Conservation (phyloP, 2,888 invertebrate species). For the Leptopilina syphax region DNA sequence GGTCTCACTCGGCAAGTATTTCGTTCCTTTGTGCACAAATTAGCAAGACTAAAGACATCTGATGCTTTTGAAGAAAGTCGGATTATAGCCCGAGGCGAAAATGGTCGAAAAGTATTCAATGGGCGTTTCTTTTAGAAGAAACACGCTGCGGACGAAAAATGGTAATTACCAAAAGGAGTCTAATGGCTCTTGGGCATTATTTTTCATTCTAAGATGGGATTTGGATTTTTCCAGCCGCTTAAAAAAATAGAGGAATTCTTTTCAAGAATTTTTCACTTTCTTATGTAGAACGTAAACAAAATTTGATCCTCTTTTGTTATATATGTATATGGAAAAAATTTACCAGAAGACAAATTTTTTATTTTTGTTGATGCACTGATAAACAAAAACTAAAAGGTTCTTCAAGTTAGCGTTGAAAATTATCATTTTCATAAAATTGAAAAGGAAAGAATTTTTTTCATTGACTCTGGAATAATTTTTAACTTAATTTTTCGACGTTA, state of each 20-base stretch:
- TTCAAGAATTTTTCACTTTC: too few relatives aligned
- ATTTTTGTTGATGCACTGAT: too few relatives aligned
- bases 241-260: background rate
- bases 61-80: conserved; percentile 1
- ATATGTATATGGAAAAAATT: too few relatives aligned
- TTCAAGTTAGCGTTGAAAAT: too few relatives aligned
- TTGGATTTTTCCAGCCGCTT: conserved; percentile 5
- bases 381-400: too few relatives aligned
- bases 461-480: too few relatives aligned
- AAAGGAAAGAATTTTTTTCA: too few relatives aligned
- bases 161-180: conserved; percentile 55
- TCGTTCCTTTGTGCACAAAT: conserved; percentile 24
- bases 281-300: too few relatives aligned
- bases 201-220: conserved; percentile 36
- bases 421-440: too few relatives aligned
- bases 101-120: conserved; percentile 41
- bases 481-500: too few relatives aligned
- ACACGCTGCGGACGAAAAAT: background rate
- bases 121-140: conserved; percentile 37
- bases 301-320: too few relatives aligned
- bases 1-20: background rate
- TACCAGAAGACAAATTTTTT: too few relatives aligned
- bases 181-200: conserved; percentile 49
- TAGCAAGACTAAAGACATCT: conserved; percentile 19
- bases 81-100: conserved; percentile 18